phyloP scores from a whole-genome alignment of 2,888 invertebrate species.

The Chironomus tentans region DNA sequence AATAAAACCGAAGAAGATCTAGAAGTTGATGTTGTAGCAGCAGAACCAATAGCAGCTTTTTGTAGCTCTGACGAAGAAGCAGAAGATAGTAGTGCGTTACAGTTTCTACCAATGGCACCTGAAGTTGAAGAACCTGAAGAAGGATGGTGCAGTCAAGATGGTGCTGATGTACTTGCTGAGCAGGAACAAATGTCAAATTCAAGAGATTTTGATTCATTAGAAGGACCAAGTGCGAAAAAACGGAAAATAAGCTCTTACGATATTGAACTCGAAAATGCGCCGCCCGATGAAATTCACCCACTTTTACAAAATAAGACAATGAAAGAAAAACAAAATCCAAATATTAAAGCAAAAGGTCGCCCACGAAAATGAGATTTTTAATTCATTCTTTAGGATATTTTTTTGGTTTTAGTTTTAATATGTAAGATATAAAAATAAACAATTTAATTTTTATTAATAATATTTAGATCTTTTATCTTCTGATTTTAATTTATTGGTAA shows the following conservation, averaged over 20 bases:
- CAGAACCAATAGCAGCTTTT: not conserved
- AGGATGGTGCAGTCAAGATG: constrained; percentile 42
- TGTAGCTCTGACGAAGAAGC: too few relatives aligned
- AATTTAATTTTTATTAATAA: too few relatives aligned
- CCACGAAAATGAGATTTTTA: constrained; percentile 53
- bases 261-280: constrained; percentile 32
- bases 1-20: constrained; percentile 37
- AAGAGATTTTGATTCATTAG: not conserved
- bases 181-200: not conserved
- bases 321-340: constrained; percentile 68
- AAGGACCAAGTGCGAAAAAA: constrained; percentile 44
- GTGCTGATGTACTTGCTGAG: constrained; percentile 53
- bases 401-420: too few relatives aligned
- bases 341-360: constrained; percentile 59
- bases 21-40: constrained; percentile 32
- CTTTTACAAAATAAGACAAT: constrained; percentile 56
- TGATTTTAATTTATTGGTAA: too few relatives aligned
- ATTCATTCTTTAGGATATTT: too few relatives aligned
- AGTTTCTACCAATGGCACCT: constrained; percentile 85
- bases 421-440: too few relatives aligned
- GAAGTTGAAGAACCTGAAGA: constrained; percentile 73
- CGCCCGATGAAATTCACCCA: constrained; percentile 63
- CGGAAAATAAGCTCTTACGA: constrained; percentile 36
- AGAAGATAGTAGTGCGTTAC: constrained; percentile 56
- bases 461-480: too few relatives aligned